A percentile compares a stretch with the other conserved stretches of the same genome.
Conservation (phyloP, 2,888 invertebrate species). For the Rhagonycha lutea region DNA sequence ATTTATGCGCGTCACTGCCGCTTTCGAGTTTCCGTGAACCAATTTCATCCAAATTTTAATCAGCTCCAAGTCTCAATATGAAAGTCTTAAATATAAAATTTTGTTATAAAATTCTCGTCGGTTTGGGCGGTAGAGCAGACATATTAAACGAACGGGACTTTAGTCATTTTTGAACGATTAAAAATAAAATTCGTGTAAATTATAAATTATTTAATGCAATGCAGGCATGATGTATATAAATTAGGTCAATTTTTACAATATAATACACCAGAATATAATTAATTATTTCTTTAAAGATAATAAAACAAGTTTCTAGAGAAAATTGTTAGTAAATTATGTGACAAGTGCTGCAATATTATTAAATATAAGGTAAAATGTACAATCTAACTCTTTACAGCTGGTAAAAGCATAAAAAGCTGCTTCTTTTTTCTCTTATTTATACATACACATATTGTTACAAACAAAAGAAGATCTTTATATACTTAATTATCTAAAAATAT, state of each 20-base stretch:
- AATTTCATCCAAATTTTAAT: no score
- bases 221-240: slow-evolving; percentile 51
- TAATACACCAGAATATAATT: slow-evolving; percentile 43
- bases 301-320: slow-evolving; percentile 20
- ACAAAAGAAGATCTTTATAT: slow-evolving; percentile 40
- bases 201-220: slow-evolving; percentile 46
- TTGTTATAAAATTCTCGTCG: background rate
- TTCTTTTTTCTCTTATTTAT: slow-evolving; percentile 40
- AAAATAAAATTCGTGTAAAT: slow-evolving; percentile 2
- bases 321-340: slow-evolving; percentile 23
- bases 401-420: slow-evolving; percentile 43
- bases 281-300: slow-evolving; percentile 16
- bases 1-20: no score
- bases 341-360: slow-evolving; percentile 32
- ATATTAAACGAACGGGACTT: no score
- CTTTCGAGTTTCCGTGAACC: no score
- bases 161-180: no score
- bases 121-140: no score
- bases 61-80: no score
- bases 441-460: slow-evolving; percentile 43
- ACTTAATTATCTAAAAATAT: slow-evolving; percentile 33
- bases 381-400: slow-evolving; percentile 36
- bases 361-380: slow-evolving; percentile 32
- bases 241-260: slow-evolving; percentile 52
- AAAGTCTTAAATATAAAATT: no score